Percentiles rank a stretch among this genome's conserved stretches.
phyloP scores from a whole-genome alignment of 2,797 vertebrate species.

The Helicolenus hilgendorfi region DNA sequence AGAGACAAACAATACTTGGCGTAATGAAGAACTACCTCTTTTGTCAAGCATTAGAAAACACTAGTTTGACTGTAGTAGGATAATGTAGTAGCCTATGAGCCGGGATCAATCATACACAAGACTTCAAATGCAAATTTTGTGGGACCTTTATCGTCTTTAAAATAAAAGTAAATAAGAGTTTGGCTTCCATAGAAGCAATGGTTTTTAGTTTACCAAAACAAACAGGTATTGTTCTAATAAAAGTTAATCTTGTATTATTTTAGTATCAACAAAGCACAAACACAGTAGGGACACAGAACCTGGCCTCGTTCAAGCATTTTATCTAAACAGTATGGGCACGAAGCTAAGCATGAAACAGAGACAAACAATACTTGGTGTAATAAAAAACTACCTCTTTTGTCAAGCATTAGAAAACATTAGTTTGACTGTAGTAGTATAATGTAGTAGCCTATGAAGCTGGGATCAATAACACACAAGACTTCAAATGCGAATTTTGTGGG shows the following conservation, averaged over 20 bases:
- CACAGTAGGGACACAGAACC: constrained; percentile 8
- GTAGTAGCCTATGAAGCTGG: neutral
- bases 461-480: no score
- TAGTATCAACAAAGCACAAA: no score
- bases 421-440: neutral
- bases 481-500: no score
- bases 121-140: no score
- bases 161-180: no score
- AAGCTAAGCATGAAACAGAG: constrained; percentile 15
- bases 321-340: constrained; percentile 38
- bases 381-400: neutral
- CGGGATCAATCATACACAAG: no score
- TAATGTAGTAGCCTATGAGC: neutral
- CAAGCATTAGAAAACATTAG: constrained; percentile 18
- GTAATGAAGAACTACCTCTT: neutral
- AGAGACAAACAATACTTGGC: constrained; percentile 1
- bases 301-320: constrained; percentile 24
- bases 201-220: no score
- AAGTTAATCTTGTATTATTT: no score
- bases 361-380: neutral
- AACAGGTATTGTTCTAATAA: no score
- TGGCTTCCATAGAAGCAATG: no score
- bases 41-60: constrained; percentile 33
- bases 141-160: no score
- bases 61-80: neutral